A percentile compares a stretch with the other conserved stretches of the same genome.
These are phyloP conservation scores for Melanotaenia boesemani DNA, from an alignment of 2,797 vertebrate genomes.

Conservation along the genomic window DNA sequence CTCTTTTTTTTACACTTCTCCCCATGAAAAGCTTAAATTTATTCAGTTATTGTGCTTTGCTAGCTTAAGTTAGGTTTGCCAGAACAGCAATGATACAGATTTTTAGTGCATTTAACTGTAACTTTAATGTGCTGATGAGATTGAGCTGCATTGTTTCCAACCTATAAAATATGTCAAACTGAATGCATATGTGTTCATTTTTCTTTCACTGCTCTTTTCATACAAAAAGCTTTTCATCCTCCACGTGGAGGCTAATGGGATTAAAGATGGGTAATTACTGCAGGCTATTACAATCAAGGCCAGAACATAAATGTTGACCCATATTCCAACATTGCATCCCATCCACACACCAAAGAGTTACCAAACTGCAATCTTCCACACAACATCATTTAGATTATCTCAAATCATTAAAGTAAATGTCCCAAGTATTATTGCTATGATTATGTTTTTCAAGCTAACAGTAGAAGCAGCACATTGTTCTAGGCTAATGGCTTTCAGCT, in stretches of 20 bases:
- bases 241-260: constrained; percentile 74
- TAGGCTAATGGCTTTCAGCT: constrained; percentile 95
- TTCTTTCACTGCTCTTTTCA: constrained; percentile 1
- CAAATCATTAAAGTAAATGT: constrained; percentile 87
- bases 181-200: constrained; percentile 39
- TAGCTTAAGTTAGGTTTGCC: background rate
- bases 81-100: no score
- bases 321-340: constrained; percentile 19
- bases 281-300: constrained; percentile 65
- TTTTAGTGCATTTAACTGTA: background rate
- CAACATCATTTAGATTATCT: constrained; percentile 78
- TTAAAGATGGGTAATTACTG: constrained; percentile 84
- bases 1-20: constrained; percentile 27
- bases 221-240: constrained; percentile 61
- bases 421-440: constrained; percentile 84
- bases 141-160: constrained; percentile 14
- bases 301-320: constrained; percentile 44
- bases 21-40: background rate
- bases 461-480: constrained; percentile 93
- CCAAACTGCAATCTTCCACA: background rate
- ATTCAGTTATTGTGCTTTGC: background rate
- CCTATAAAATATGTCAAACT: constrained; percentile 29
- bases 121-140: background rate
- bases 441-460: constrained; percentile 81
- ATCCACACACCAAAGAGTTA: background rate